Base-by-base conservation (phyloP, 2,113 vertebrate species). In the Suncus etruscus region DNA sequence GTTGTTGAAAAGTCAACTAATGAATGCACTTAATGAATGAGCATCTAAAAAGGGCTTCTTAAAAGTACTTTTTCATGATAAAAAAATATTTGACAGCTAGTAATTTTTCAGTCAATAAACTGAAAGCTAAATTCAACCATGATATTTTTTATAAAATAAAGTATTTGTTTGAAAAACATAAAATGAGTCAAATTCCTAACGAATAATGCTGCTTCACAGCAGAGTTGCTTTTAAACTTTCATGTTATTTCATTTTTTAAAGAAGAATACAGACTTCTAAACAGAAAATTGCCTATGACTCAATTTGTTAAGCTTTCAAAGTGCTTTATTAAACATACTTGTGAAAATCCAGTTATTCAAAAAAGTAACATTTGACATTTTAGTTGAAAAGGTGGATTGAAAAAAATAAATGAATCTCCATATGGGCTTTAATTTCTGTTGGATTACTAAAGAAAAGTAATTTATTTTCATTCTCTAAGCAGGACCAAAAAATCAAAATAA, bases 361-460 rank as follows among this genome's bases (percentile, higher is more conserved):
- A 39, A 82, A 58, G 39, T 82, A 76, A 92, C 11, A 58, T 76
- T 92, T 95, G 87, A 85, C 92, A 94, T 95, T 95, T 94, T 76
- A 12, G 22, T 86, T 77, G 69, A 91, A 92, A 94, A 86, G 12
- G 14, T 89, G 16, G 25, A 74, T 88, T 90, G 58, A 39, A 61
- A 79, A 31, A 83, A 95, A 94, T 90, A 90, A 94, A 73, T 69
- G 63, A 87, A 87, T 95, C 91, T 77, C 63, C 27, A 9, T 3
- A 27, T 78, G 50, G 93, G 80, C 72, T 93, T 89, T 94, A 87
- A 81, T 94, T 95, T 87, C 68, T 87, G 48, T 58, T 51, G 50
- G 9, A 51, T 77, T 93, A 77, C 89, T 76, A 83, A 61, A 91
- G 85, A n/a, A 27, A 73, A n/a, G 65, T 88, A 61, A 85, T 85